Evolutionary conservation across 30 jellyfish, hydroid and myxozoan genomes (phyloP), one percentile per base, ranked within the genome.

Genomic region (Hydra vulgaris): DNA sequence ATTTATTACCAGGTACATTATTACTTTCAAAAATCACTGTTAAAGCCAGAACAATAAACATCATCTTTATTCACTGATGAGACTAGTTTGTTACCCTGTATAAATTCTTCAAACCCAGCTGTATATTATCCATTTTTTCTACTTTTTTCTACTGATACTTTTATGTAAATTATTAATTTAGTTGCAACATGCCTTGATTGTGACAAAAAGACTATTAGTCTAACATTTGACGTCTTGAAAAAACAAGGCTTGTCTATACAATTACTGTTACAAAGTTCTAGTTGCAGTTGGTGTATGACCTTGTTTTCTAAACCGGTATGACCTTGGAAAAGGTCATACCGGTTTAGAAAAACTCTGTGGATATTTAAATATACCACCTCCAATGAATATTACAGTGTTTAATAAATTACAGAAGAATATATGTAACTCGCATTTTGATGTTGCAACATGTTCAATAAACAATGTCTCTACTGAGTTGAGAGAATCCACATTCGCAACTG

Each of bases 261-360:
- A 3, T 68, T n/a, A 68, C 8, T 68, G 27, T 68, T 8, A 8
- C 8, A n/a, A 68, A 16, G n/a, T 23, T 68, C 75, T 68, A 68
- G 16, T 15, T 68, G 75, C 15, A 68, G 27, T n/a, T 68, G 75
- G 75, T 20, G 27, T 23, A 68, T 16, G 16, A 68, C 25, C 26
- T 68, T 68, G 7, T 16, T 3, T 23, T 68, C 75, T 4, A 23
- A 16, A 3, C 8, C 7, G 8, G 75, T 1, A 23, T 68, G n/a
- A 68, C 7, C 7, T 68, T 15, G 75, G 75, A 23, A 68, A 68
- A 68, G 75, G 75, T 23, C 75, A n/a, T 15, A 68, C 75, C 27
- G 75, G 75, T 68, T 68, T 68, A 68, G 75, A 68, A 68, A 68
- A 68, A 23, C 27, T n/a, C n/a, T 68, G 27, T n/a, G 75, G 75